phyloP scores from a whole-genome alignment of 1,140 invertebrate species.

The Tetramorium simillimum region DNA sequence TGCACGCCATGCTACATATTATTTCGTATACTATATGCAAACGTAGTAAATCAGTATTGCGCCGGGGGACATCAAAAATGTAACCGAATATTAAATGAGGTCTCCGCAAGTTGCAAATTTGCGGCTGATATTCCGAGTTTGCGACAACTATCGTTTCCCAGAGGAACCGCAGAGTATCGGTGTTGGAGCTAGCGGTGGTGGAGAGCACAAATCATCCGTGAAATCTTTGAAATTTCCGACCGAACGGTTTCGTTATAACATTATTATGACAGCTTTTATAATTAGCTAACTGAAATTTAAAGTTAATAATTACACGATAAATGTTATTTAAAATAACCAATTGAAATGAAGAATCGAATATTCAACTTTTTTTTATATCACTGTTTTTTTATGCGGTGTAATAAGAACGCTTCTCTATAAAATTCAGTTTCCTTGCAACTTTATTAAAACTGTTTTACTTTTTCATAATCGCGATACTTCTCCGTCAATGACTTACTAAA shows the following conservation, averaged over 20 bases:
- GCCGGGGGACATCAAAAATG: conserved; percentile 58
- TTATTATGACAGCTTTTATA: conserved; percentile 1
- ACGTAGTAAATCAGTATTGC: conserved; percentile 58
- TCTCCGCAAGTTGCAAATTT: conserved; percentile 54
- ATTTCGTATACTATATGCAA: conserved; percentile 31
- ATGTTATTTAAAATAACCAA: background rate
- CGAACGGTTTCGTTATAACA: conserved; percentile 1
- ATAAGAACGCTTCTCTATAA: background rate
- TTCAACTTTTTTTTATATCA: background rate
- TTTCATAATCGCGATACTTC: background rate
- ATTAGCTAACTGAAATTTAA: background rate
- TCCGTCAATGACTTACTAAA: conserved; percentile 1
- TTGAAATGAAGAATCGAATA: background rate
- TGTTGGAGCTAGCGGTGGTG: conserved; percentile 23
- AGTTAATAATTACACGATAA: background rate
- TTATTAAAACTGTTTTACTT: background rate
- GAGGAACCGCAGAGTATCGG: conserved; percentile 42
- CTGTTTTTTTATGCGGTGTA: background rate
- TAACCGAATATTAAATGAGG: conserved; percentile 59
- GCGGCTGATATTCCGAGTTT: conserved; percentile 59
- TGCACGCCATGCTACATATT: conserved; percentile 24
- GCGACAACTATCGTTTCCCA: conserved; percentile 59
- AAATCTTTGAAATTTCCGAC: conserved; percentile 45
- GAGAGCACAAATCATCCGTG: conserved; percentile 45
- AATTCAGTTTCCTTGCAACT: background rate